Conservation (phyloP, 2,888 invertebrate genomes). For the Pristionchus entomophagus region DNA sequence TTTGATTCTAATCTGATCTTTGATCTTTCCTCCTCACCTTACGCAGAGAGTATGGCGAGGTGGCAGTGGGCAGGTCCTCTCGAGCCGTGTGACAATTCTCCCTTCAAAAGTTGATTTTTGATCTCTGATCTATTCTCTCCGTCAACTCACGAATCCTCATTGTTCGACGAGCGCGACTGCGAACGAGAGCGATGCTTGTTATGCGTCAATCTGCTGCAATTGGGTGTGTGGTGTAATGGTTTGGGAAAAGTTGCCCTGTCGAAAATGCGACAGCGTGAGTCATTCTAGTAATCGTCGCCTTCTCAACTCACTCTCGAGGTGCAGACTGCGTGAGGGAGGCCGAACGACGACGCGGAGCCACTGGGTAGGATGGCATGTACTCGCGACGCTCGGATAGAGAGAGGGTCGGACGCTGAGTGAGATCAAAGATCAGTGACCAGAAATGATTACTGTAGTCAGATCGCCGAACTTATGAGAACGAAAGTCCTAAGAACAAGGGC, state of each 20-base stretch:
- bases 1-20: constrained; percentile 2
- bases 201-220: neutral
- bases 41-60: constrained; percentile 1
- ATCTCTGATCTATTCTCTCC: neutral
- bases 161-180: neutral
- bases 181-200: constrained; percentile 19
- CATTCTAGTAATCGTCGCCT: neutral
- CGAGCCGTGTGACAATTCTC: neutral
- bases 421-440: too few species aligned
- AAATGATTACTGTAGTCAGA: too few species aligned
- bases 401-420: constrained; percentile 13
- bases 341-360: neutral
- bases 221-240: neutral
- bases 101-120: constrained; percentile 23
- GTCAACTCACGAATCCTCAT: neutral
- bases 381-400: constrained; percentile 34
- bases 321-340: neutral
- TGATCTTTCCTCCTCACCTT: neutral
- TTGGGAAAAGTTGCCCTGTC: constrained; percentile 15
- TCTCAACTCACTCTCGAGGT: neutral
- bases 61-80: constrained; percentile 8
- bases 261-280: neutral
- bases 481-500: too few species aligned
- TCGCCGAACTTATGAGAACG: neutral
- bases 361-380: neutral